Evolutionary conservation across 2,888 invertebrate species (phyloP).

Genomic region (Papilio demoleus): DNA sequence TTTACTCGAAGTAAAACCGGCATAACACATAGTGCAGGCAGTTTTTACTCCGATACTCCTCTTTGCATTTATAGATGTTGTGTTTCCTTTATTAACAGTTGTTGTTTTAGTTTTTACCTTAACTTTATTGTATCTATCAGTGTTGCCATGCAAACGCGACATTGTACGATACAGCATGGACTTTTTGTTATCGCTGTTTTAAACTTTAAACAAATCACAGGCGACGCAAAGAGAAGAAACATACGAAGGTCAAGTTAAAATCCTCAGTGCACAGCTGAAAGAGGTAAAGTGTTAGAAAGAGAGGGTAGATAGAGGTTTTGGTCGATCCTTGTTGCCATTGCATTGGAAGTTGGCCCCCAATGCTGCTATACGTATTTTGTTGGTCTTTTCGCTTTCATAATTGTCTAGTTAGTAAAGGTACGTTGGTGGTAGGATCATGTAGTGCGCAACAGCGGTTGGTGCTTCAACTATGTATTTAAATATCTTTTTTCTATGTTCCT

Average conservation of each 20-base stretch:
- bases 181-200: slow-evolving; percentile 70
- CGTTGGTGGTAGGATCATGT: slow-evolving; percentile 71
- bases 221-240: slow-evolving; percentile 98
- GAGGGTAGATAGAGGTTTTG: slow-evolving; percentile 75
- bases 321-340: slow-evolving; percentile 72
- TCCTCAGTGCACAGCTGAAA: slow-evolving; percentile 94
- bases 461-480: slow-evolving; percentile 78
- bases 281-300: slow-evolving; percentile 88
- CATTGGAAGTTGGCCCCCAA: slow-evolving; percentile 55
- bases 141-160: slow-evolving; percentile 49
- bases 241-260: slow-evolving; percentile 95
- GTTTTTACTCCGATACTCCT: slow-evolving; percentile 54
- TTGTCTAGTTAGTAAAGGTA: slow-evolving; percentile 48
- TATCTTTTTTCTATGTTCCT: slow-evolving; percentile 63
- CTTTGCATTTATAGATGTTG: slow-evolving; percentile 59
- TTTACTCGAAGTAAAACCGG: slow-evolving; percentile 53
- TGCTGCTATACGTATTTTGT: slow-evolving; percentile 35
- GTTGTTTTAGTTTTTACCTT: slow-evolving; percentile 42
- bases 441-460: slow-evolving; percentile 77
- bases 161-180: slow-evolving; percentile 68
- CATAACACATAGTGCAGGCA: slow-evolving; percentile 61
- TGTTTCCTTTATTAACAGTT: slow-evolving; percentile 56
- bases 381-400: slow-evolving; percentile 38
- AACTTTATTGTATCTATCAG: slow-evolving; percentile 55
- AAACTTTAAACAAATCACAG: slow-evolving; percentile 85